phyloP scores from a whole-genome alignment of 2,113 vertebrate species.

The Epinephelus cyanopodus region DNA sequence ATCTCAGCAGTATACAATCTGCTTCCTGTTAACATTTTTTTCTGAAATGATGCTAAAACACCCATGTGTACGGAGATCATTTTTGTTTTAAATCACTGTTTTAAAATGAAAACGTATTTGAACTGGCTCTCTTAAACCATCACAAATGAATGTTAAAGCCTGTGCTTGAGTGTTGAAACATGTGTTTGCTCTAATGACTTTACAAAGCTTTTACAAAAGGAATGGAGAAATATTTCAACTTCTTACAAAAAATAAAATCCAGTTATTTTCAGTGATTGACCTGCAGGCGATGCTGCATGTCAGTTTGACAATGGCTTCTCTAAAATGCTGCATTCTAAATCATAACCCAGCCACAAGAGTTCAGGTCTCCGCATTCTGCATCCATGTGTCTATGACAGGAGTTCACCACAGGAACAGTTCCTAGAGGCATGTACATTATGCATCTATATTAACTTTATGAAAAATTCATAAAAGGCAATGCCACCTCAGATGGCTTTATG shows the following conservation, averaged over 20 bases:
- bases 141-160: background rate
- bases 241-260: background rate
- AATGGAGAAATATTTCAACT: background rate
- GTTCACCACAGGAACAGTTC: slow-evolving; percentile 11
- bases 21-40: no score
- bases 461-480: slow-evolving; percentile 20
- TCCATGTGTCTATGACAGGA: background rate
- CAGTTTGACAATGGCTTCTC: background rate
- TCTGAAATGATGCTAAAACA: no score
- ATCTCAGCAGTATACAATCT: no score
- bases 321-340: background rate
- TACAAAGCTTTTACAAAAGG: background rate
- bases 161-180: background rate
- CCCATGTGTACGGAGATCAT: no score
- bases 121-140: background rate
- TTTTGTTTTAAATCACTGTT: no score
- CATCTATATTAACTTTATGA: slow-evolving; percentile 7
- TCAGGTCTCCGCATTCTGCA: background rate
- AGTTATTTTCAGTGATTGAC: background rate
- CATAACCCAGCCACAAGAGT: background rate
- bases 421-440: background rate
- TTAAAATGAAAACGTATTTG: background rate
- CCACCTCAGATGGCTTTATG: background rate
- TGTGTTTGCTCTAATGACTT: background rate
- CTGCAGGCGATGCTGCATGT: background rate